Base-by-base conservation (phyloP, 23 tunicate species). In the Styela clava region DNA sequence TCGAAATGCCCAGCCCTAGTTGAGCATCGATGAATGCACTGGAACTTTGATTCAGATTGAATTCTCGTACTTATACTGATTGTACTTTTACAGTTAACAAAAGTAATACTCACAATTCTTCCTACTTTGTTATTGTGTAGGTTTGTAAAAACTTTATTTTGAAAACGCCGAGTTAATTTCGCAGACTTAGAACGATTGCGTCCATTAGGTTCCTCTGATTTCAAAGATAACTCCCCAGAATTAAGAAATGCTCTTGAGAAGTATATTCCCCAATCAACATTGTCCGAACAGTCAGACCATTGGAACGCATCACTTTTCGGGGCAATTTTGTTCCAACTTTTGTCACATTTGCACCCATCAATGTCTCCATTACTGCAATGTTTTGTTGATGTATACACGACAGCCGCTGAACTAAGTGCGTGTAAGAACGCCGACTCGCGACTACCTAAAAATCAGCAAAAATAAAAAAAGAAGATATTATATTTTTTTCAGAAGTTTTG, bases 401-500 rank as follows among this genome's bases (percentile, higher is more conserved):
- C 89, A 21, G 88, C 97, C 16, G 97, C 89, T 21, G 97, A 91
- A 26, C 87, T 86, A 19, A 91, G 22, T 12, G 97, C 97, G 70
- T 91, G 78, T n/a, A 91, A 86, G 78, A 86, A 86, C 12, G 97
- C 91, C 23, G 97, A 78, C 64, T 91, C 97, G 30, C 86, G 69
- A 44, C 81, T 76, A 76, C 81, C 81, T 76, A 31, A 67, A 67
- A 25, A 25, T 67, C 22, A 25, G 1, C 0, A 67, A 27, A 1
- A 29, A 25, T 22, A 61, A 61, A 0, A n/a, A n/a, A n/a, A n/a
- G n/a, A n/a, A n/a, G n/a, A n/a, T n/a, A n/a, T n/a, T n/a, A n/a
- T n/a, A n/a, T n/a, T n/a, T n/a, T n/a, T n/a, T n/a, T n/a, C n/a
- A n/a, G n/a, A n/a, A n/a, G n/a, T n/a, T n/a, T n/a, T n/a, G n/a